phyloP scores from a whole-genome alignment of 2,113 vertebrate species.

The Zeus faber region DNA sequence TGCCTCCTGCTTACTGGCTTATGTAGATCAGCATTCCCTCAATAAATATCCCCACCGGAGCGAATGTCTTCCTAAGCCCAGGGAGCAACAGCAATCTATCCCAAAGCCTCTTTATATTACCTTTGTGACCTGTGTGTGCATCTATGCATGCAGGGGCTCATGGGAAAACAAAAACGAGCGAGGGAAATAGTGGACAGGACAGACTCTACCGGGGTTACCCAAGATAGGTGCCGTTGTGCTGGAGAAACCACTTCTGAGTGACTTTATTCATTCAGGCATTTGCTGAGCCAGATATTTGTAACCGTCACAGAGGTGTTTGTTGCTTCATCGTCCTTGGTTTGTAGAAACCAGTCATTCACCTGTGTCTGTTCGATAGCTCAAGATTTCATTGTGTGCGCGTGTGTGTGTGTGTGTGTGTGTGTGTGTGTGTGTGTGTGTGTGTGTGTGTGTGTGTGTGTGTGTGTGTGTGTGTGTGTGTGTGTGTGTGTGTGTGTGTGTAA shows the following conservation, averaged over 20 bases:
- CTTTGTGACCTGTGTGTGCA: slow-evolving; percentile 9
- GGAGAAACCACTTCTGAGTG: slow-evolving; percentile 30
- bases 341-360: no score
- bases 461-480: slow-evolving; percentile 11
- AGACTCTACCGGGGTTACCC: slow-evolving; percentile 26
- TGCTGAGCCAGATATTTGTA: slow-evolving; percentile 25
- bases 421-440: slow-evolving; percentile 27
- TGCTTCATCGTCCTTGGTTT: no score
- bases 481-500: slow-evolving; percentile 4
- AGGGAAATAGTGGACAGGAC: slow-evolving; percentile 9
- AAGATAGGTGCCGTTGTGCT: slow-evolving; percentile 39
- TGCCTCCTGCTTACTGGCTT: slow-evolving; percentile 43
- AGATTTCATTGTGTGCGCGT: not conserved
- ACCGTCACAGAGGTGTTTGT: slow-evolving; percentile 20
- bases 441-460: slow-evolving; percentile 13
- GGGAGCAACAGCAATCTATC: slow-evolving; percentile 22
- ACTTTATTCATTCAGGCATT: slow-evolving; percentile 29
- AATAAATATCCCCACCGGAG: slow-evolving; percentile 56
- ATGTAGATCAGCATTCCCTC: slow-evolving; percentile 58
- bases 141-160: slow-evolving; percentile 13
- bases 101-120: slow-evolving; percentile 33
- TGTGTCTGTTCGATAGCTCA: not conserved
- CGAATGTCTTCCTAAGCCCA: slow-evolving; percentile 38
- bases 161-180: not conserved
- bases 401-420: slow-evolving; percentile 71